phyloP scores from a whole-genome alignment of 2,888 invertebrate genomes.

The Masnerella sp. region DNA sequence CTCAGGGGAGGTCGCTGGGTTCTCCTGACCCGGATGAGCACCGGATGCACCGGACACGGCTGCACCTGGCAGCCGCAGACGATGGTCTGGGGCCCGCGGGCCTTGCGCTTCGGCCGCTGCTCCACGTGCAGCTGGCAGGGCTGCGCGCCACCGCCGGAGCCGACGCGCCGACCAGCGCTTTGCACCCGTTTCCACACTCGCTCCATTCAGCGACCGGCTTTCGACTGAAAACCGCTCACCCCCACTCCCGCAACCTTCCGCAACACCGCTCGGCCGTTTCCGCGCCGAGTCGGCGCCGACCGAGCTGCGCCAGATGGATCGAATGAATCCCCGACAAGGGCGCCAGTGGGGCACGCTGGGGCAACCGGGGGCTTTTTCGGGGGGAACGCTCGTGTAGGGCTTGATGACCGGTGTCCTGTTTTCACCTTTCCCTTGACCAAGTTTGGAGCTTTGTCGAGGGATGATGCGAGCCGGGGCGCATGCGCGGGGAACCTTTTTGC shows the following conservation, averaged over 20 bases:
- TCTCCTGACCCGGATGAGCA: conserved; percentile 73
- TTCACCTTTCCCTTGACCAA: background rate
- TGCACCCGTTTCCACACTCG: conserved; percentile 76
- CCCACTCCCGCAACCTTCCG: conserved; percentile 60
- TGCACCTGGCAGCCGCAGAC: conserved; percentile 75
- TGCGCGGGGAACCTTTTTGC: too few species aligned
- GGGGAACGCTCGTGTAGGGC: background rate
- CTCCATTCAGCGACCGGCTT: conserved; percentile 76
- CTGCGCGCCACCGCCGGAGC: conserved; percentile 69
- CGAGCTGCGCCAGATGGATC: conserved; percentile 55
- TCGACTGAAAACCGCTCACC: conserved; percentile 68
- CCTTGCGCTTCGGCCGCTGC: conserved; percentile 68
- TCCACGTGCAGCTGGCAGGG: conserved; percentile 76
- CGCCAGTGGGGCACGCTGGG: conserved; percentile 7
- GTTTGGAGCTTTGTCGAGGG: too few species aligned
- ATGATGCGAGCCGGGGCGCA: too few species aligned
- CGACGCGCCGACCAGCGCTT: conserved; percentile 72
- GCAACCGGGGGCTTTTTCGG: conserved; percentile 31
- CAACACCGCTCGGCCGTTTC: conserved; percentile 49
- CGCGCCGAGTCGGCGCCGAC: conserved; percentile 42
- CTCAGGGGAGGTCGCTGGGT: conserved; percentile 66
- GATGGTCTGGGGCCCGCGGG: conserved; percentile 73
- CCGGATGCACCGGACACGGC: conserved; percentile 75
- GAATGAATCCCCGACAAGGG: conserved; percentile 57
- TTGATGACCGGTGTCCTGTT: background rate